Conservation (phyloP, 1,140 invertebrate genomes). For the Euborellia annulipes region DNA sequence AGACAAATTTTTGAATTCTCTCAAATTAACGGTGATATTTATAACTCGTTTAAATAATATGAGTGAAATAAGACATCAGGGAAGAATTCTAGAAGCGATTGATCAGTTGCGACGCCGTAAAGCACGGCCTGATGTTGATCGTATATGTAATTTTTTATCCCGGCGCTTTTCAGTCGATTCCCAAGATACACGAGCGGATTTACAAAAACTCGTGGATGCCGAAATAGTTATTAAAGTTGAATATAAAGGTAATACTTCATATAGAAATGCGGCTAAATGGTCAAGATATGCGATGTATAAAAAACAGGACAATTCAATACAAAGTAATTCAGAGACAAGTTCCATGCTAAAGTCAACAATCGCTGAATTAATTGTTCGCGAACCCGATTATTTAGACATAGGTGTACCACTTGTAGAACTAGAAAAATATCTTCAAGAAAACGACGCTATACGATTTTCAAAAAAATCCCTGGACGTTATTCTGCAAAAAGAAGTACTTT, state of each 20-base stretch:
- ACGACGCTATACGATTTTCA: conserved; percentile 42
- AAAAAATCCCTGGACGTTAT: conserved; percentile 46
- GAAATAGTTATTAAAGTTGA: conserved; percentile 68
- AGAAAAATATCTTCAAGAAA: conserved; percentile 41
- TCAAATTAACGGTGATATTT: too few relatives aligned
- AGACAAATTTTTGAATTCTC: too few relatives aligned
- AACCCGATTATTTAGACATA: conserved; percentile 50
- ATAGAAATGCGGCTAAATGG: conserved; percentile 65
- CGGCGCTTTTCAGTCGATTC: conserved; percentile 53
- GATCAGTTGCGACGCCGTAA: conserved; percentile 66
- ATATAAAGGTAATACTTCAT: conserved; percentile 71
- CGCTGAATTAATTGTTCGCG: conserved; percentile 46
- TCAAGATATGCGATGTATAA: conserved; percentile 31
- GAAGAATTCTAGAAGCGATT: conserved; percentile 65
- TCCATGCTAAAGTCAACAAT: conserved; percentile 31
- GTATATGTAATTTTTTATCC: conserved; percentile 64
- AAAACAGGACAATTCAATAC: conserved; percentile 19
- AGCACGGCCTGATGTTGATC: conserved; percentile 63
- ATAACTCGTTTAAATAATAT: too few relatives aligned
- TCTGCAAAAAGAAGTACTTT: conserved; percentile 44
- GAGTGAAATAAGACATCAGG: conserved; percentile 41
- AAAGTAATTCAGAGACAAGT: conserved; percentile 5
- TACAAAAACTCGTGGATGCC: conserved; percentile 56
- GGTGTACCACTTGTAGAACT: conserved; percentile 48
- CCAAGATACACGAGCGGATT: conserved; percentile 51